Percentiles rank a stretch among this genome's conserved stretches.
Conservation (phyloP, 2,888 invertebrate species). For the Liopterus haemorrhoidalis region DNA sequence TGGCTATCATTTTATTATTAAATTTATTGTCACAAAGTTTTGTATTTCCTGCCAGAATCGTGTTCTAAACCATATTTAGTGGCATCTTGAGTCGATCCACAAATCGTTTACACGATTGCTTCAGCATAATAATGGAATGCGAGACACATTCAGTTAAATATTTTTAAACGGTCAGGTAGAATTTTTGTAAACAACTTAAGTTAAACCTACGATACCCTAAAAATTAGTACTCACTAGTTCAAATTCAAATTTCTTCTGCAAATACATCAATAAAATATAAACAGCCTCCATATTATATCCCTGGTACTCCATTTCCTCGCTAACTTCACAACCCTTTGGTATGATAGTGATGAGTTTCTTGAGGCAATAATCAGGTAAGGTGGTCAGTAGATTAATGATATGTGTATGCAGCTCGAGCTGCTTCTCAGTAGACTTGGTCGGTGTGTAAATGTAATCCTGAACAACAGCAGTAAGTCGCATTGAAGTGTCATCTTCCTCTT, state of each 20-base stretch:
- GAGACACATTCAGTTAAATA: too few species aligned
- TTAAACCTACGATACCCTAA: slow-evolving; percentile 2
- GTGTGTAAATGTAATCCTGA: slow-evolving; percentile 60
- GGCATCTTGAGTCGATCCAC: too few species aligned
- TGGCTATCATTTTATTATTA: too few species aligned
- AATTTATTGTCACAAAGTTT: too few species aligned
- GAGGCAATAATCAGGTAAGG: slow-evolving; percentile 71
- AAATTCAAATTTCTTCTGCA: slow-evolving; percentile 58
- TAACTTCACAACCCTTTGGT: slow-evolving; percentile 45
- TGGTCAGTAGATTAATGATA: slow-evolving; percentile 76
- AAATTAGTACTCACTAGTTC: slow-evolving; percentile 45
- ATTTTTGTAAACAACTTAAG: too few species aligned
- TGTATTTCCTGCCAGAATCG: too few species aligned
- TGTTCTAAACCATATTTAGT: too few species aligned
- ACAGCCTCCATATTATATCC: slow-evolving; percentile 74
- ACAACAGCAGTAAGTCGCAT: slow-evolving; percentile 66
- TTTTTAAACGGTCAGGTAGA: too few species aligned
- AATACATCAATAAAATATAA: slow-evolving; percentile 62
- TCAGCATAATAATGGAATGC: too few species aligned
- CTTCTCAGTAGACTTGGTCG: slow-evolving; percentile 54
- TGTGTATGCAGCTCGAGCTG: slow-evolving; percentile 68
- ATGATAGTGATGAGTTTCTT: slow-evolving; percentile 60
- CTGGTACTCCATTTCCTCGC: slow-evolving; percentile 54
- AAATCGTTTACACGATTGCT: too few species aligned
- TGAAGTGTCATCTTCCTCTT: slow-evolving; percentile 67